Evolutionary conservation across 1,140 invertebrate species (phyloP).

Genomic region (Drosophila repletoides): DNA sequence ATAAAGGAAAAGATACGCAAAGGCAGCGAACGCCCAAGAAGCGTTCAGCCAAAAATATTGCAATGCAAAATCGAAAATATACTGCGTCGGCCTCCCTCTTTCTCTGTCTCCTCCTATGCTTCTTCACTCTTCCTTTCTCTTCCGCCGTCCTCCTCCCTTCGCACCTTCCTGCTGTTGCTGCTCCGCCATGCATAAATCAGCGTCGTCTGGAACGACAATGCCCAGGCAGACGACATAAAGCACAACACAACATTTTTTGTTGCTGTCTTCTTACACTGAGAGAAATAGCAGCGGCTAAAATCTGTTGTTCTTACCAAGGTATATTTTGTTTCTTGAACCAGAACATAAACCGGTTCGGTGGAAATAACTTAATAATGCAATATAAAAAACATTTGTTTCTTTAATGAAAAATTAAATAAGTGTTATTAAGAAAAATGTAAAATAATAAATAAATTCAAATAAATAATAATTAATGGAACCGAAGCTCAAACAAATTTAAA

Average conservation of each 20-base stretch:
- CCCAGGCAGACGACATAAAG: constrained; percentile 56
- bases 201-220: constrained; percentile 69
- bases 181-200: constrained; percentile 68
- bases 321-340: constrained; percentile 3
- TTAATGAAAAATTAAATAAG: too few relatives aligned
- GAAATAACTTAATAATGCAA: too few relatives aligned
- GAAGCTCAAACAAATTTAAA: too few relatives aligned
- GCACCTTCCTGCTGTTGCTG: constrained; percentile 14
- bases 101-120: not conserved
- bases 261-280: not conserved
- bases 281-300: too few relatives aligned
- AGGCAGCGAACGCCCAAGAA: constrained; percentile 35
- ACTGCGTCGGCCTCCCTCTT: constrained; percentile 13
- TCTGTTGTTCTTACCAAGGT: too few relatives aligned
- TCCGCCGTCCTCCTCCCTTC: not conserved
- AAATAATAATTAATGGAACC: too few relatives aligned
- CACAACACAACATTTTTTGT: constrained; percentile 75
- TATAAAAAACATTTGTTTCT: too few relatives aligned
- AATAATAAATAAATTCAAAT: too few relatives aligned
- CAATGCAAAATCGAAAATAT: constrained; percentile 71
- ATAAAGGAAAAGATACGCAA: too few relatives aligned
- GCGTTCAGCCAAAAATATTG: constrained; percentile 76
- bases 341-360: too few relatives aligned
- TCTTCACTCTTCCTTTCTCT: not conserved
- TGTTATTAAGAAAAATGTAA: too few relatives aligned